Evolutionary conservation across 2,113 vertebrate species (phyloP).

Genomic region (Ameiurus melas): DNA sequence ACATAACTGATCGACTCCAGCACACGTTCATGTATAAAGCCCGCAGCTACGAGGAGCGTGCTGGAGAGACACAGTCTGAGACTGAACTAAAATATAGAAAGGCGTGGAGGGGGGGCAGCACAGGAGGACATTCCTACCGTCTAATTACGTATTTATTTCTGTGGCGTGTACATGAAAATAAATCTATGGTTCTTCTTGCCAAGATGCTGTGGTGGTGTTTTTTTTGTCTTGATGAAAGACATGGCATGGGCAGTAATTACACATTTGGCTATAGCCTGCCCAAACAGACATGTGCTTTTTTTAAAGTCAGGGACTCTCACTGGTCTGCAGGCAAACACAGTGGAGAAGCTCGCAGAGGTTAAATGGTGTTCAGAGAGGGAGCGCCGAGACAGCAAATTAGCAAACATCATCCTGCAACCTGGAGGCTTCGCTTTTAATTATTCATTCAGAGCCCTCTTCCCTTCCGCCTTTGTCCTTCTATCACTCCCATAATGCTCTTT

Average conservation of each 20-base stretch:
- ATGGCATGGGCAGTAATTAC: constrained; percentile 37
- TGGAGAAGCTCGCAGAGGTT: background rate
- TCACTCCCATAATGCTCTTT: constrained; percentile 37
- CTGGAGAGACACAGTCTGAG: background rate
- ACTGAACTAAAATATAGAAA: background rate
- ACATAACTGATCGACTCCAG: background rate
- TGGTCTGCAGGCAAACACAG: background rate
- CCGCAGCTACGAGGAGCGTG: background rate
- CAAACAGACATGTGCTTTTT: background rate
- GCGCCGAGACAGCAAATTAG: background rate
- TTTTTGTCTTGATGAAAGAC: constrained; percentile 37
- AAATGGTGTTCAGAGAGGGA: background rate
- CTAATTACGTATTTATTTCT: constrained; percentile 51
- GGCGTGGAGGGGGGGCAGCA: background rate
- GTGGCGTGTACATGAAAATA: constrained; percentile 33
- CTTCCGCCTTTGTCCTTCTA: background rate
- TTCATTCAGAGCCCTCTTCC: constrained; percentile 11
- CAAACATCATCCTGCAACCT: background rate
- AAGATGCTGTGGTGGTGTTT: constrained; percentile 37
- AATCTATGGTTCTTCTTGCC: constrained; percentile 15
- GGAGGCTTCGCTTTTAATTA: constrained; percentile 24
- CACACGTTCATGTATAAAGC: background rate
- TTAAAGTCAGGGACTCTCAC: constrained; percentile 2
- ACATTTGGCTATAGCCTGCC: constrained; percentile 29
- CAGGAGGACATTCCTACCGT: constrained; percentile 10